These are phyloP conservation scores for Callimico goeldii DNA, from an alignment of 2,797 vertebrate species.

Conservation along the genomic window DNA sequence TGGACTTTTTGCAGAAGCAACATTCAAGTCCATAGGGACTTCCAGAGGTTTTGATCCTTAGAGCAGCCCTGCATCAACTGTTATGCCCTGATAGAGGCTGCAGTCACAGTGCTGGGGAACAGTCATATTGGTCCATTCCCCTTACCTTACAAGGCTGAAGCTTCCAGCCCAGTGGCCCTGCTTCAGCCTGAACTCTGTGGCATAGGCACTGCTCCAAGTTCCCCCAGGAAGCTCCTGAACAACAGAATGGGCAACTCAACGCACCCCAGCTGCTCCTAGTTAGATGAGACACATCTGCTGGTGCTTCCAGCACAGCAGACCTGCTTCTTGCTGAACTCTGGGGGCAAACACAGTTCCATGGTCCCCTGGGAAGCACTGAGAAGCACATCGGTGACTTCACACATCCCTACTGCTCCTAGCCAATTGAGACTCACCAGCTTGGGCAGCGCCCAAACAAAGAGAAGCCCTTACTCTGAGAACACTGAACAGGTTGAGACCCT, in stretches of 20 bases:
- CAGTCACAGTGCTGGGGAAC: neutral
- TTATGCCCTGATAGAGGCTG: neutral
- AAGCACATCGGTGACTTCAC: neutral
- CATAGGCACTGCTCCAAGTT: neutral
- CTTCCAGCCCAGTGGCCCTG: neutral
- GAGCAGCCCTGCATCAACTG: neutral
- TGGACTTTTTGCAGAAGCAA: neutral
- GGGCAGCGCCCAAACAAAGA: neutral
- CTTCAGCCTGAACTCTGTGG: neutral
- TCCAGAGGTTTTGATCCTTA: neutral
- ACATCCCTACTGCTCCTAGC: neutral
- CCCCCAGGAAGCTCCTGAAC: neutral
- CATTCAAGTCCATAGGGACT: neutral
- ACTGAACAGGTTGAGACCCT: neutral
- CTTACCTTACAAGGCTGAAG: no score
- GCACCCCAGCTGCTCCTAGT: neutral
- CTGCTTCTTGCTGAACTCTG: neutral
- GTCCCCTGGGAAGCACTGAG: neutral
- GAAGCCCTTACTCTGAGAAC: neutral
- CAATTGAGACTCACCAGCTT: neutral
- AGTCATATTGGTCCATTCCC: neutral
- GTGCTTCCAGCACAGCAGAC: neutral
- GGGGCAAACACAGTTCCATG: neutral
- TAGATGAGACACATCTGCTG: neutral
- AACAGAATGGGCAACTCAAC: neutral